Conservation (phyloP, 2,797 vertebrate genomes). For the Danio choprae region DNA sequence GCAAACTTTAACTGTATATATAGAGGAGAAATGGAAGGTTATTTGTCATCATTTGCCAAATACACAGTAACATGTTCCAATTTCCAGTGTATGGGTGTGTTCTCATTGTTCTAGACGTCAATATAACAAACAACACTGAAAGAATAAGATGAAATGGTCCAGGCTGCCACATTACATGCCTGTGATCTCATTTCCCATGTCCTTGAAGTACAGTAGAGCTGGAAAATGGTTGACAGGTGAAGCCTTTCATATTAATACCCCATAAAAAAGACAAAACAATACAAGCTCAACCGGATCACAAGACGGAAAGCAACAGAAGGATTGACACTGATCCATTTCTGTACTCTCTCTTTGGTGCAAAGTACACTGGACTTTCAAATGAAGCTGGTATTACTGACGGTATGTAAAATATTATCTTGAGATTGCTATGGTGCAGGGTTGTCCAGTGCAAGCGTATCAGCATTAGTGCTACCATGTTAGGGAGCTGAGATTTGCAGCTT, state of each 20-base stretch:
- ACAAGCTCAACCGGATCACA: background rate
- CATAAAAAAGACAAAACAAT: conserved; percentile 48
- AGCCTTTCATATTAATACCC: conserved; percentile 50
- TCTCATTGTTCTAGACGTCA: conserved; percentile 9
- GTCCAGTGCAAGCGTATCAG: conserved; percentile 59
- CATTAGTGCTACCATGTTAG: conserved; percentile 58
- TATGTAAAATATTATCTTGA: conserved; percentile 69
- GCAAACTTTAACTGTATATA: no score
- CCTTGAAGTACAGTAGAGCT: conserved; percentile 38
- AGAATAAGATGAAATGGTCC: conserved; percentile 28
- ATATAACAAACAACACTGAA: conserved; percentile 1
- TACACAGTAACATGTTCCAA: background rate
- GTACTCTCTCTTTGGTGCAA: conserved; percentile 35
- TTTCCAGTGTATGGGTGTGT: conserved; percentile 5
- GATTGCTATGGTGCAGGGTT: conserved; percentile 71
- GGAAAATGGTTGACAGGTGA: conserved; percentile 50
- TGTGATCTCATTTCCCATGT: conserved; percentile 48
- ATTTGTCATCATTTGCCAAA: background rate
- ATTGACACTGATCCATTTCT: conserved; percentile 23
- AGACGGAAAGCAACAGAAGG: conserved; percentile 33
- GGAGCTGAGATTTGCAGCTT: conserved; percentile 44
- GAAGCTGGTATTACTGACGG: conserved; percentile 61
- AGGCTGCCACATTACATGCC: conserved; percentile 48
- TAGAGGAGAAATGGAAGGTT: background rate
- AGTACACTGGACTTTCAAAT: conserved; percentile 47